These are phyloP conservation scores for Pangasius djambal DNA, from an alignment of 2,797 vertebrate genomes.

Conservation along the genomic window DNA sequence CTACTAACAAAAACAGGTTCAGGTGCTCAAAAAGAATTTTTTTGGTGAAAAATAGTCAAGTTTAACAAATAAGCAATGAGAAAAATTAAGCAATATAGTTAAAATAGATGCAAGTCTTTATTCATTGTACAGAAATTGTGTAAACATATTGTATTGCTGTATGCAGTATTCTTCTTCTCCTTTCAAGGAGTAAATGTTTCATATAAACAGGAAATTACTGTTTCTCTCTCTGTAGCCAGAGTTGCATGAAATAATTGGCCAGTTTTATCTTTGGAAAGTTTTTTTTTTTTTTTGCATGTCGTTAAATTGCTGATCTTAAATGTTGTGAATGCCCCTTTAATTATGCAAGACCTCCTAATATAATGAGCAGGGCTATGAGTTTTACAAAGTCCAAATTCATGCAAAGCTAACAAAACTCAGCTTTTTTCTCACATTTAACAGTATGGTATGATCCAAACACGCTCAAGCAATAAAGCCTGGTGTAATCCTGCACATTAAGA, in stretches of 20 bases:
- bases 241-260: slow-evolving; percentile 25
- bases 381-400: not conserved
- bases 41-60: not conserved
- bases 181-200: not conserved
- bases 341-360: slow-evolving; percentile 17
- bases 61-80: not conserved
- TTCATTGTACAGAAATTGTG: not conserved
- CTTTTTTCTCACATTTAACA: not conserved
- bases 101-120: not conserved
- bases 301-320: slow-evolving; percentile 17
- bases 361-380: slow-evolving; percentile 18
- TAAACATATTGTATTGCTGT: not conserved
- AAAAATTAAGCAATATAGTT: not conserved
- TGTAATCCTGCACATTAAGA: not conserved
- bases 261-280: not conserved
- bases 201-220: not conserved
- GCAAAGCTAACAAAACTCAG: not conserved
- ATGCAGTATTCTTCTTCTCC: not conserved
- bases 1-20: not conserved
- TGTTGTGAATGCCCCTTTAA: slow-evolving; percentile 29
- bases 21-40: not conserved
- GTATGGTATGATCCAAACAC: not conserved
- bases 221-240: not conserved
- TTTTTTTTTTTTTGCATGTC: slow-evolving; percentile 11
- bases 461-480: slow-evolving; percentile 6